phyloP scores from a whole-genome alignment of 2,113 vertebrate species.

The Saimiri boliviensis region DNA sequence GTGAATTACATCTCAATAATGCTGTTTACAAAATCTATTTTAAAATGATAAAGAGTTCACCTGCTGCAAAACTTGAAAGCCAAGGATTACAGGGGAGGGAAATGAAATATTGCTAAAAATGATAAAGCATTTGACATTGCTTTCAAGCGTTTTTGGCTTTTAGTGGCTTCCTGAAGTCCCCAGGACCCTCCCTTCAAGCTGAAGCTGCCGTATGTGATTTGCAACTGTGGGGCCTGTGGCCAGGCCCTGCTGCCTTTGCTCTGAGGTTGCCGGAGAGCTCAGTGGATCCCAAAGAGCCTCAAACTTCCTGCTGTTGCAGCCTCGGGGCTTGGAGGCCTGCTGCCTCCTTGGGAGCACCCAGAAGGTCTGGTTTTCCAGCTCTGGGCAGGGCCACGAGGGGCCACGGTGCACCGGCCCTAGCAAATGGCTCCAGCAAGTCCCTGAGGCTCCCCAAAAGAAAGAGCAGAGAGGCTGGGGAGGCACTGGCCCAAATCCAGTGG shows the following conservation, averaged over 20 bases:
- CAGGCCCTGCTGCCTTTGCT: background rate
- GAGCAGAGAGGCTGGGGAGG: background rate
- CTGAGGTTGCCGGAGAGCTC: background rate
- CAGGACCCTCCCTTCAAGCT: background rate
- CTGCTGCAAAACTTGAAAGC: background rate
- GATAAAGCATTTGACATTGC: background rate
- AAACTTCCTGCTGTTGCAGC: background rate
- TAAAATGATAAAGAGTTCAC: background rate
- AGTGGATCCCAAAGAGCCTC: background rate
- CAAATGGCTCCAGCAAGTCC: background rate
- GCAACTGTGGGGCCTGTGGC: no score
- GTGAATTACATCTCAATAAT: background rate
- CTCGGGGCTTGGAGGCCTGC: background rate
- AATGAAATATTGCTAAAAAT: background rate
- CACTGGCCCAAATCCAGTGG: background rate
- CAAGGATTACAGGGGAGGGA: background rate
- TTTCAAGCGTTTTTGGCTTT: no score
- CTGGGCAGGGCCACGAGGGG: background rate
- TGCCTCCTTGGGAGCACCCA: background rate
- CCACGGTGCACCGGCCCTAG: fast-evolving
- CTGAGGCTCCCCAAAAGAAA: background rate
- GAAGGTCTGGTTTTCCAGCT: background rate
- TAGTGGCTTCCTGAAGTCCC: background rate
- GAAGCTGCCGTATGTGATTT: background rate
- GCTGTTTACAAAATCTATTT: background rate